These are phyloP conservation scores for roundworm (Caenorhabditis elegans) DNA, from an alignment of 1,140 invertebrate species.

Conservation along the genomic window WBcel235 BX284604.4:9800501-9801000, in stretches of 20 bases:
- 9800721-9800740: slow-evolving; percentile 66
- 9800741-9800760: slow-evolving; percentile 65
- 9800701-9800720: slow-evolving; percentile 66
- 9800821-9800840: slow-evolving; percentile 51
- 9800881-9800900: slow-evolving; percentile 62
- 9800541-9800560: slow-evolving; percentile 63
- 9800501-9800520: slow-evolving; percentile 64
- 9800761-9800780: slow-evolving; percentile 63
- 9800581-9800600: slow-evolving; percentile 37
- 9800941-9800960: slow-evolving; percentile 55
- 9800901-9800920: slow-evolving; percentile 62
- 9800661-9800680: no score
- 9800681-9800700: slow-evolving; percentile 65
- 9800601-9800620: neutral
- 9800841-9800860: slow-evolving; percentile 63
- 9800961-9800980: slow-evolving; percentile 35
- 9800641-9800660: no score
- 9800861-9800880: slow-evolving; percentile 62
- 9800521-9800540: slow-evolving; percentile 64
- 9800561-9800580: slow-evolving; percentile 43
- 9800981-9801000: slow-evolving; percentile 12
- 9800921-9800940: slow-evolving; percentile 60
- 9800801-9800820: slow-evolving; percentile 58
- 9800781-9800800: slow-evolving; percentile 63
- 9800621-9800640: no score